Evolutionary conservation across 1,140 invertebrate genomes (phyloP).

Genomic region (Aplysia californica): DNA sequence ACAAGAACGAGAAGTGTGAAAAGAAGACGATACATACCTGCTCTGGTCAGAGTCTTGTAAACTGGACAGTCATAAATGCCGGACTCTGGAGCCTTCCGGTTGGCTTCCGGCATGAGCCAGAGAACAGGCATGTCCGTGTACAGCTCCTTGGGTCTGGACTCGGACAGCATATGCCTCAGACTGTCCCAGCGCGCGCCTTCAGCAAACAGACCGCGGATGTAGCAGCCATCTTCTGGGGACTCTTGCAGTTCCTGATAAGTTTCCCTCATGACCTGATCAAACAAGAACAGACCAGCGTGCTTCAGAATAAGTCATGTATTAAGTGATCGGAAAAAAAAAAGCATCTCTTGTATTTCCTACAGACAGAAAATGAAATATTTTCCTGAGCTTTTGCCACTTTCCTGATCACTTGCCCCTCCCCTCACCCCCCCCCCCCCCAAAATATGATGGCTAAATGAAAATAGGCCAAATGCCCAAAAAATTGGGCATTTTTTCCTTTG

Average conservation of each 20-base stretch:
- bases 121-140: slow-evolving; percentile 67
- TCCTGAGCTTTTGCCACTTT: too few species aligned
- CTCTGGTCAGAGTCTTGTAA: slow-evolving; percentile 69
- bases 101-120: slow-evolving; percentile 65
- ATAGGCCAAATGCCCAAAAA: too few species aligned
- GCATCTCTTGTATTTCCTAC: background rate
- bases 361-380: too few species aligned
- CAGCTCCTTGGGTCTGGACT: slow-evolving; percentile 67
- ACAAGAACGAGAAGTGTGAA: background rate
- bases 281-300: too few species aligned
- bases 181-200: slow-evolving; percentile 68
- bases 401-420: too few species aligned
- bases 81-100: slow-evolving; percentile 47
- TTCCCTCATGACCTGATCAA: slow-evolving; percentile 55
- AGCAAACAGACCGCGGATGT: slow-evolving; percentile 66
- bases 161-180: slow-evolving; percentile 49
- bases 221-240: slow-evolving; percentile 65
- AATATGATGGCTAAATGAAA: too few species aligned
- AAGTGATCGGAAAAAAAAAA: background rate
- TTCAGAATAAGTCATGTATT: background rate
- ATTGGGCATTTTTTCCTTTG: too few species aligned
- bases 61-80: slow-evolving; percentile 68
- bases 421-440: too few species aligned
- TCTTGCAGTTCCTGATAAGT: slow-evolving; percentile 47
- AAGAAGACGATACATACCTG: slow-evolving; percentile 53